Percentiles rank a stretch among this genome's conserved stretches.
These are phyloP conservation scores for Blennius ocellaris DNA, from an alignment of 2,113 vertebrate species.

Conservation along the genomic window DNA sequence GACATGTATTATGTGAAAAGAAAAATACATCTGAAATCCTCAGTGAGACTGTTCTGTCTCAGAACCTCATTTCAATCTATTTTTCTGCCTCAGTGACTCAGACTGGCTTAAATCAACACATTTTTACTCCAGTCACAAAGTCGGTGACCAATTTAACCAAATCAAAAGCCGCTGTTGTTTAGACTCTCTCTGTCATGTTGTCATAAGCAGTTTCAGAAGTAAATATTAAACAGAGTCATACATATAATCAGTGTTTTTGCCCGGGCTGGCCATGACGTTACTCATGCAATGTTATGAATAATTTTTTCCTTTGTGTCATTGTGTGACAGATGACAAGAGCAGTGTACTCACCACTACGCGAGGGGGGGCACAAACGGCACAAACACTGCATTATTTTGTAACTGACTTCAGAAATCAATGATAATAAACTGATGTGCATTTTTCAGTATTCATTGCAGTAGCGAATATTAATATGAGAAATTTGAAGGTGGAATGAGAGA, in stretches of 20 bases:
- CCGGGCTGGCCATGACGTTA: constrained; percentile 21
- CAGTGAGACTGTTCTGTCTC: no score
- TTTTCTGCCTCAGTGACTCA: background rate
- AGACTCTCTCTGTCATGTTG: background rate
- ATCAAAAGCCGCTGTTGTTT: background rate
- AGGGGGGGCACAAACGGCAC: constrained; percentile 15
- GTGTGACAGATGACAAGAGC: constrained; percentile 43
- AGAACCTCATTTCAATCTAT: no score
- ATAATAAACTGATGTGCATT: constrained; percentile 64
- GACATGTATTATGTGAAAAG: no score
- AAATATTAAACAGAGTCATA: background rate
- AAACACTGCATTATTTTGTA: constrained; percentile 50
- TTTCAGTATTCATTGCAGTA: constrained; percentile 27
- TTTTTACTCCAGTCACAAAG: no score
- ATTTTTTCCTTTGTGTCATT: constrained; percentile 29
- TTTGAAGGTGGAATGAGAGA: background rate
- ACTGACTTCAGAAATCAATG: constrained; percentile 38
- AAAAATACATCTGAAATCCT: no score
- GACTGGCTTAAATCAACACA: background rate
- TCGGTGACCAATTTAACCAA: background rate
- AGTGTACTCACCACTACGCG: constrained; percentile 50
- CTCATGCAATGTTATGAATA: constrained; percentile 10
- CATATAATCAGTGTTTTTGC: constrained; percentile 7
- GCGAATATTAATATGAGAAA: no score
- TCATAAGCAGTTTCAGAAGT: background rate